phyloP scores from a whole-genome alignment of 2,113 vertebrate species.

The Piaya cayana region DNA sequence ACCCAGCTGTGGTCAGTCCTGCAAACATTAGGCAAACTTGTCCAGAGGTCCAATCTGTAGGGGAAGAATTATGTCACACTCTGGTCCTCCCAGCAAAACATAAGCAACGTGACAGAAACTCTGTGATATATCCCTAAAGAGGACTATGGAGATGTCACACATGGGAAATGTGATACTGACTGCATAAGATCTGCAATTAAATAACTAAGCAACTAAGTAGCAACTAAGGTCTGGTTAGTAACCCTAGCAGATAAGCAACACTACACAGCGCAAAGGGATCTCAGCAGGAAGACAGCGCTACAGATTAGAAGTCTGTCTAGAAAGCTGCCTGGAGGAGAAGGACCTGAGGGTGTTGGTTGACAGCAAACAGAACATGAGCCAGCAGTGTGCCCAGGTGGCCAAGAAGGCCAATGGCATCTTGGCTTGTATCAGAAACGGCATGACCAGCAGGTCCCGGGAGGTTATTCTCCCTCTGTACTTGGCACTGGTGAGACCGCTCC shows the following conservation, averaged over 20 bases:
- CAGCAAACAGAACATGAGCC: too few species aligned
- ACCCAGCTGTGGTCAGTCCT: neutral
- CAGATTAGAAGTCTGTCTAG: too few species aligned
- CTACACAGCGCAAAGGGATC: rapidly evolving
- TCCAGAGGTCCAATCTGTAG: neutral
- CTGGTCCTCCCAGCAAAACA: neutral
- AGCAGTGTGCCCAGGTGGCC: too few species aligned
- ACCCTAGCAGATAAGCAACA: rapidly evolving
- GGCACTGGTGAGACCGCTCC: too few species aligned
- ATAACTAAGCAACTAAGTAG: neutral
- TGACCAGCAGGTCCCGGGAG: too few species aligned
- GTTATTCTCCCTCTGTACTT: too few species aligned
- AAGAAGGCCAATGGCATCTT: too few species aligned
- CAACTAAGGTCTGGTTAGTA: neutral
- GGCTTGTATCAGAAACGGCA: too few species aligned
- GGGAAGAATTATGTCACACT: neutral
- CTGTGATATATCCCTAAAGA: neutral
- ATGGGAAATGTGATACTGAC: neutral
- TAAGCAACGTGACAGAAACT: neutral
- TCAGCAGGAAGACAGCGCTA: neutral
- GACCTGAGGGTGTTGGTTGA: too few species aligned
- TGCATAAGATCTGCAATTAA: neutral
- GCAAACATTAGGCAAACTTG: neutral
- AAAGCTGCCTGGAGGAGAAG: too few species aligned
- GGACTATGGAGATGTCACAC: neutral